A percentile compares a stretch with the other conserved stretches of the same genome.
These are phyloP conservation scores for Lepidostoma basale DNA, from an alignment of 1,140 invertebrate genomes.

Conservation along the genomic window DNA sequence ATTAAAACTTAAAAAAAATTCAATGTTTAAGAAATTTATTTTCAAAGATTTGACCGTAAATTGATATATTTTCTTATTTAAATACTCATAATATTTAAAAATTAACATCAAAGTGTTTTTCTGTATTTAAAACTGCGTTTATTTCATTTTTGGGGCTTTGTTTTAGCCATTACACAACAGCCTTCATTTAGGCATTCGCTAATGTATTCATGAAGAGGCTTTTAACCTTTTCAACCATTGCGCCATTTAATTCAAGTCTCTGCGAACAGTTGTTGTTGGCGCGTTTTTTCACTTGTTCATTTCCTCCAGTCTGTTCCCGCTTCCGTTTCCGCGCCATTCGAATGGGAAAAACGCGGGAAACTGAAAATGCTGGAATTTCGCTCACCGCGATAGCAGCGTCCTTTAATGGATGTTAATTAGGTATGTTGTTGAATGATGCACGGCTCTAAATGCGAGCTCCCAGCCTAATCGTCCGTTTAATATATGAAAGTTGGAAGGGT, in stretches of 20 bases:
- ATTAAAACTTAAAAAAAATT: too few relatives aligned
- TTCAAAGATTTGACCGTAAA: too few relatives aligned
- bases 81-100: too few relatives aligned
- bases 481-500: too few relatives aligned
- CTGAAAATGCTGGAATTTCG: not conserved
- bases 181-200: conserved; percentile 13
- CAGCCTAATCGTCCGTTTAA: too few relatives aligned
- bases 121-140: not conserved
- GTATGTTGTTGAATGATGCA: conserved; percentile 6
- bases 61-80: too few relatives aligned
- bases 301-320: conserved; percentile 15
- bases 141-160: not conserved
- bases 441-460: not conserved
- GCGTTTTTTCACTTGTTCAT: conserved; percentile 27
- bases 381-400: not conserved
- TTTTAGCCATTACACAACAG: not conserved
- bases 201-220: conserved; percentile 13
- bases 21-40: too few relatives aligned
- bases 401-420: conserved; percentile 16
- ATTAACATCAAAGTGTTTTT: too few relatives aligned
- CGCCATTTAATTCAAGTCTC: conserved; percentile 22
- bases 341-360: not conserved
- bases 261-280: conserved; percentile 13
- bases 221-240: conserved; percentile 18
- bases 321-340: conserved; percentile 10